These are phyloP conservation scores for Scalopus aquaticus DNA, from an alignment of 2,113 vertebrate genomes.

Conservation along the genomic window DNA sequence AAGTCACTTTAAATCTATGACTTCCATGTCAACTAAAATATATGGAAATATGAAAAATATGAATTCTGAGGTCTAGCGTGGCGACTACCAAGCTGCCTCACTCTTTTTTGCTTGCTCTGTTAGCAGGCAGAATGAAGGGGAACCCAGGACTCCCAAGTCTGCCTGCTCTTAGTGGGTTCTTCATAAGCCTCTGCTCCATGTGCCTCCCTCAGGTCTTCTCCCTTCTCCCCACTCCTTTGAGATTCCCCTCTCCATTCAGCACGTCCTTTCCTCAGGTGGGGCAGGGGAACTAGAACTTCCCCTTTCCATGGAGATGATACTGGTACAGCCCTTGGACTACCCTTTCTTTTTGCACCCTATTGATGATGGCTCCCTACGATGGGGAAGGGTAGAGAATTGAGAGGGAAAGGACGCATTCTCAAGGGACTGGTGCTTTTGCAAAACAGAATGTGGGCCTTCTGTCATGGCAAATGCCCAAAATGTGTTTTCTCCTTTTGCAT, in stretches of 20 bases:
- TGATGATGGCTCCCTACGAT: neutral
- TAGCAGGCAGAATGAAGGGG: no score
- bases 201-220: no score
- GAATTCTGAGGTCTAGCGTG: neutral
- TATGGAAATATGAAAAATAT: no score
- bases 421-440: neutral
- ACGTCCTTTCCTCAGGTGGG: no score
- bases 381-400: neutral
- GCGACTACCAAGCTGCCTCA: neutral
- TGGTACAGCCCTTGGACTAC: neutral
- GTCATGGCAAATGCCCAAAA: slow-evolving; percentile 12
- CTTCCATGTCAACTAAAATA: neutral
- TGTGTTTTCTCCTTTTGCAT: neutral
- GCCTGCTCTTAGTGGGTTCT: no score
- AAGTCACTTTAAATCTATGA: neutral
- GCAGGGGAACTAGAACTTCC: no score
- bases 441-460: neutral
- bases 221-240: no score
- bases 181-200: no score
- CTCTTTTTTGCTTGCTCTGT: neutral
- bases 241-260: no score
- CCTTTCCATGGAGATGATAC: no score
- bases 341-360: accelerated
- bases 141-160: no score
- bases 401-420: neutral